Evolutionary conservation across 2,797 vertebrate genomes (phyloP).

Genomic region (Urosaurus nigricauda): DNA sequence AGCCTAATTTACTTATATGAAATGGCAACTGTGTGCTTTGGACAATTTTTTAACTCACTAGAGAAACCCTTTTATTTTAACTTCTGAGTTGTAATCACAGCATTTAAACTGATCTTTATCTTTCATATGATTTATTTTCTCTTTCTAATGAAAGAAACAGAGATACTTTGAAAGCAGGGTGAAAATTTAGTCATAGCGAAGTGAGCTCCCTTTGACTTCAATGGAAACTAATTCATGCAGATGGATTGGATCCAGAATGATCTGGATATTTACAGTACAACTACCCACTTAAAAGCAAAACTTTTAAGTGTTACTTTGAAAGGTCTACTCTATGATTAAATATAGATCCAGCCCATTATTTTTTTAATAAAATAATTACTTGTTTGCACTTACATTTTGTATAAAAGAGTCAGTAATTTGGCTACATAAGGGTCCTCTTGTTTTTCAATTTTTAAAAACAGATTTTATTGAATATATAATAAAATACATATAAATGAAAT

Average conservation of each 20-base stretch:
- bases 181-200: neutral
- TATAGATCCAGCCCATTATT: neutral
- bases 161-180: neutral
- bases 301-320: too few relatives aligned
- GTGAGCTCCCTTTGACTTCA: neutral
- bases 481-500: too few relatives aligned
- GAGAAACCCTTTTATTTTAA: neutral
- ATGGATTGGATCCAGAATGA: neutral
- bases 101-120: neutral
- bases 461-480: too few relatives aligned
- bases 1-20: neutral
- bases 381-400: neutral
- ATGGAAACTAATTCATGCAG: neutral
- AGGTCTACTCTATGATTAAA: neutral
- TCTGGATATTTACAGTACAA: too few relatives aligned
- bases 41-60: neutral
- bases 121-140: neutral
- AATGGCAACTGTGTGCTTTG: neutral
- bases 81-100: neutral
- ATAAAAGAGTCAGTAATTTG: neutral
- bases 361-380: conserved; percentile 47
- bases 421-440: neutral
- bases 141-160: too few relatives aligned
- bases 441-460: too few relatives aligned
- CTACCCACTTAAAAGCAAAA: too few relatives aligned